These are phyloP conservation scores for Brachionus plicatilis DNA, from an alignment of 1,140 invertebrate species.

Conservation along the genomic window DNA sequence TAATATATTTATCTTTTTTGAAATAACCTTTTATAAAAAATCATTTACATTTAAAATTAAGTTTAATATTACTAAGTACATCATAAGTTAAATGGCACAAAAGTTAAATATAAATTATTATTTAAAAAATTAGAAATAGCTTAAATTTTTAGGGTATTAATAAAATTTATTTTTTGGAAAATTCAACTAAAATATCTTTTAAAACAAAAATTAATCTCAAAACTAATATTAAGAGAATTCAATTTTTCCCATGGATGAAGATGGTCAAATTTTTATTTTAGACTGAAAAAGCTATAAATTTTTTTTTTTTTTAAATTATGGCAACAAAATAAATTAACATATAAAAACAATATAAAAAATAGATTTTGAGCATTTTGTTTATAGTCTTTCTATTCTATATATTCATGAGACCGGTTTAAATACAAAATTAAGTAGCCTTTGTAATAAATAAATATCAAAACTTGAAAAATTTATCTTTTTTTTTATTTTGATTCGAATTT, in stretches of 20 bases:
- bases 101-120: neutral
- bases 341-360: neutral
- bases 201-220: neutral
- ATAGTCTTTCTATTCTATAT: neutral
- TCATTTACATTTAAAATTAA: neutral
- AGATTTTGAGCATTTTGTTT: neutral
- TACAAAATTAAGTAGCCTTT: neutral
- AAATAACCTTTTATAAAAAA: too few relatives aligned
- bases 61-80: neutral
- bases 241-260: neutral
- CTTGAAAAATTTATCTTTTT: neutral
- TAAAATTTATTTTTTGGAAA: neutral
- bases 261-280: neutral
- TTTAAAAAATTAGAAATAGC: neutral
- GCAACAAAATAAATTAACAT: neutral
- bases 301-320: neutral
- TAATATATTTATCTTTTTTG: too few relatives aligned
- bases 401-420: neutral
- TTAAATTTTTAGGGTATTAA: neutral
- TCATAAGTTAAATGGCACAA: neutral
- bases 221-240: neutral
- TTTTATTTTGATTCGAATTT: neutral
- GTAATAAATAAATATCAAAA: neutral
- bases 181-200: neutral
- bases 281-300: neutral